Evolutionary conservation across 1,140 invertebrate species (phyloP), one percentile per base, ranked within the genome.

Genomic region (Caenorhabditis remanei): DNA sequence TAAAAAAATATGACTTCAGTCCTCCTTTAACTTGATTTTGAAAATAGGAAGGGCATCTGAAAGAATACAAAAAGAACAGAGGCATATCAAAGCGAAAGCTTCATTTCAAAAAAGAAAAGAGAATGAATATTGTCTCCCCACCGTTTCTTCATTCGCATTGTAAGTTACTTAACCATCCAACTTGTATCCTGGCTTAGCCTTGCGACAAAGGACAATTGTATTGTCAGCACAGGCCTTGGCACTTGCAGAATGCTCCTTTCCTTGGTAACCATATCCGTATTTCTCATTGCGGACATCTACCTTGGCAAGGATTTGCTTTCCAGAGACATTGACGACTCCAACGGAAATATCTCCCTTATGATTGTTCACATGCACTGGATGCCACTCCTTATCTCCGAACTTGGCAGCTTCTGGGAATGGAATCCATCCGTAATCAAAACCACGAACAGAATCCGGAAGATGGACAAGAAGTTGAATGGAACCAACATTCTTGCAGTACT

Each of bases 221-320:
- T 21, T 48, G 58, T 87, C 43, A n/a, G 89, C 90, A 53, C 46
- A 50, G 11, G 58, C 86, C 13, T 21, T 87, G 14, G 89, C 90
- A 32, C 55, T 9, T n/a, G 75, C 65, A 83, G 58, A 50, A 83
- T 50, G 19, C 24, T 90, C 89, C 50, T 83, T 89, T 46, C 90
- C 90, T 46, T 61, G 83, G 85, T 75, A 63, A 11, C 85, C 90
- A 43, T 75, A 84, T 16, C 82, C 58, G n/a, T 88, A 85, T 19
- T 82, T 71, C 83, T 90, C 90, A 82, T 90, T 90, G 53, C 85
- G 84, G 48, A 90, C 63, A 75, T 90, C 90, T 9, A 89, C 87
- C 75, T 90, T 90, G 65, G 89, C 90, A n/a, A 90, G 88, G 43
- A 90, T 89, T 67, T 90, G 85, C 63, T 90, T 90, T 41, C 90